phyloP scores from a whole-genome alignment of 2,797 vertebrate genomes.

The Mionectes olivaceus region DNA sequence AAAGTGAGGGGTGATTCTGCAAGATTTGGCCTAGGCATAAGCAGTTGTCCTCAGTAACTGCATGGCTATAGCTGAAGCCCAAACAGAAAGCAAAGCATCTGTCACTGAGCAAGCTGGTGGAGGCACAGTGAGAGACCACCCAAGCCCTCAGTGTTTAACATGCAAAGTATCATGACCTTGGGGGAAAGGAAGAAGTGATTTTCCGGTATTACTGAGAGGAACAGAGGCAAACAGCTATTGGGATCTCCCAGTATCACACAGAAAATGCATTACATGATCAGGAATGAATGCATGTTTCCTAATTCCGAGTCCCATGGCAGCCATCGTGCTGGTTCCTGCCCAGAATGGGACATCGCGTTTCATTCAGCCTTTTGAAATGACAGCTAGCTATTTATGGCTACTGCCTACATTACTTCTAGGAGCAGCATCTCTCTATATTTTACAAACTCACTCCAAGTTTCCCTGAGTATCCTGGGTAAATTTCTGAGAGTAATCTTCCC shows the following conservation, averaged over 20 bases:
- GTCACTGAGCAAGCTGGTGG: neutral
- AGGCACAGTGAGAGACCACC: neutral
- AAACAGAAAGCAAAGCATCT: neutral
- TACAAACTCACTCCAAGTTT: slow-evolving; percentile 17
- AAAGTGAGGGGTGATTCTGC: neutral
- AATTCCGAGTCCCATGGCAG: neutral
- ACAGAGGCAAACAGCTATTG: neutral
- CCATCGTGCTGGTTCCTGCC: neutral
- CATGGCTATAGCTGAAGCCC: neutral
- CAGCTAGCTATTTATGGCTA: slow-evolving; percentile 7
- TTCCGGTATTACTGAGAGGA: neutral
- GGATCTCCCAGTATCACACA: neutral
- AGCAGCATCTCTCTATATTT: slow-evolving; percentile 17
- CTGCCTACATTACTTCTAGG: neutral
- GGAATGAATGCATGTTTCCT: neutral
- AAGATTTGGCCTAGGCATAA: neutral
- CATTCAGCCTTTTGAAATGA: neutral
- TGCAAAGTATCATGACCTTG: neutral
- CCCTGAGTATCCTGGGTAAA: neutral
- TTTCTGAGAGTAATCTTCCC: slow-evolving; percentile 39
- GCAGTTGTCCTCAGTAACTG: neutral
- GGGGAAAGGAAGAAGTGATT: neutral
- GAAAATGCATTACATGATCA: neutral
- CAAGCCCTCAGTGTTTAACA: neutral
- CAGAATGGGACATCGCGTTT: neutral